Evolutionary conservation across 2,888 invertebrate species (phyloP).

Genomic region (Synanthedon vespiformis): DNA sequence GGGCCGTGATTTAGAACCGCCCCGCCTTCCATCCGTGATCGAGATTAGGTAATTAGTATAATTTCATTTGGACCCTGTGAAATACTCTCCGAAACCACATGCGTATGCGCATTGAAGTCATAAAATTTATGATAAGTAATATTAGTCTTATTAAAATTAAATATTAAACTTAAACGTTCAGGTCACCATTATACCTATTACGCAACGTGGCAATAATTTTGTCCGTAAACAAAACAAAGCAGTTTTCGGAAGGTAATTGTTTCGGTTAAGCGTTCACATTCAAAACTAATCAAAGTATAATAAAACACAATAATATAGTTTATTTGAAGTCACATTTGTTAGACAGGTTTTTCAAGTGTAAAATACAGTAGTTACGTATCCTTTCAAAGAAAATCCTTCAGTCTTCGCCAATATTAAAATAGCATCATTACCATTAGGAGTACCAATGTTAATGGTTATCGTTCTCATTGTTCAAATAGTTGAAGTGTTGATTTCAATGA

Average conservation of each 20-base stretch:
- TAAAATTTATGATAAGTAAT: too few species aligned
- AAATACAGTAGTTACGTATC: conserved; percentile 9
- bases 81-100: conserved; percentile 36
- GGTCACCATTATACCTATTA: not conserved
- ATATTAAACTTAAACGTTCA: not conserved
- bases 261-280: too few species aligned
- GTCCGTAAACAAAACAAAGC: not conserved
- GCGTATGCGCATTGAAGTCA: conserved; percentile 16
- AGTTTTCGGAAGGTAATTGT: not conserved
- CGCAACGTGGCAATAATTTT: not conserved
- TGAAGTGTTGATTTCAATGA: conserved; percentile 19
- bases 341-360: not conserved
- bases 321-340: too few species aligned
- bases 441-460: conserved; percentile 19
- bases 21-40: conserved; percentile 48
- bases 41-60: conserved; percentile 62
- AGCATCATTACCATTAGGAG: conserved; percentile 18
- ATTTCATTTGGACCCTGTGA: conserved; percentile 50
- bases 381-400: conserved; percentile 26
- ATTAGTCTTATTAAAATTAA: too few species aligned
- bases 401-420: not conserved
- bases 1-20: conserved; percentile 48
- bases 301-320: too few species aligned
- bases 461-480: conserved; percentile 21
- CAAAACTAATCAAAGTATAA: too few species aligned